Percentiles rank a stretch among this genome's conserved stretches.
phyloP scores from a whole-genome alignment of 2,113 vertebrate genomes.

The Oreotrochilus melanogaster region DNA sequence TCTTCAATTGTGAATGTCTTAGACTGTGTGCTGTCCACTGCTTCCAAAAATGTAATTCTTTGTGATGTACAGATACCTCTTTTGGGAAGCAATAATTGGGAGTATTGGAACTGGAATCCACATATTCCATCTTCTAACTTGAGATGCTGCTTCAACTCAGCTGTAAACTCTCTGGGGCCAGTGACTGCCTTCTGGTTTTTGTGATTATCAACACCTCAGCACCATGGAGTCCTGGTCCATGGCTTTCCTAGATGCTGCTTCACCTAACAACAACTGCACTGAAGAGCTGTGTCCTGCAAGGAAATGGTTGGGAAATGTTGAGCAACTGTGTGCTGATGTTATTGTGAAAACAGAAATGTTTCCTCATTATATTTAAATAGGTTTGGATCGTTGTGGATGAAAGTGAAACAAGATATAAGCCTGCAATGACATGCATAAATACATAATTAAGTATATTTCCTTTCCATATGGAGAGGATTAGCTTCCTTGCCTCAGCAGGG shows the following conservation, averaged over 20 bases:
- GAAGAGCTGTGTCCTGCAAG: neutral
- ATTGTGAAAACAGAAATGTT: slow-evolving; percentile 18
- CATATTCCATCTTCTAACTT: neutral
- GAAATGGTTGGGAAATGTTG: neutral
- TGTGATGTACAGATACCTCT: rapidly evolving
- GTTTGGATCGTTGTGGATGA: slow-evolving; percentile 39
- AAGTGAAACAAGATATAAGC: slow-evolving; percentile 64
- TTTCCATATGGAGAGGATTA: slow-evolving; percentile 71
- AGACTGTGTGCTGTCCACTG: too few species aligned
- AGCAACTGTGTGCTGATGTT: neutral
- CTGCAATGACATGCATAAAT: slow-evolving; percentile 62
- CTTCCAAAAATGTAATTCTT: neutral
- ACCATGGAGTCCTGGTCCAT: neutral
- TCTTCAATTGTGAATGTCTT: too few species aligned
- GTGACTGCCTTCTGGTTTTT: neutral
- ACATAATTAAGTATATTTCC: slow-evolving; percentile 61
- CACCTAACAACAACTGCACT: neutral
- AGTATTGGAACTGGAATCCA: neutral
- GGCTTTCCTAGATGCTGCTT: neutral
- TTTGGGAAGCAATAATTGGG: neutral
- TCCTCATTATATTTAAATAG: slow-evolving; percentile 30
- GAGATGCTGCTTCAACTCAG: neutral
- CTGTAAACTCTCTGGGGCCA: neutral
- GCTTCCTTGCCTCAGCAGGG: slow-evolving; percentile 38
- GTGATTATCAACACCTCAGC: neutral